A percentile compares a stretch with the other conserved stretches of the same genome.
phyloP scores from a whole-genome alignment of 2,888 invertebrate genomes.

The Priocnemis perturbator region DNA sequence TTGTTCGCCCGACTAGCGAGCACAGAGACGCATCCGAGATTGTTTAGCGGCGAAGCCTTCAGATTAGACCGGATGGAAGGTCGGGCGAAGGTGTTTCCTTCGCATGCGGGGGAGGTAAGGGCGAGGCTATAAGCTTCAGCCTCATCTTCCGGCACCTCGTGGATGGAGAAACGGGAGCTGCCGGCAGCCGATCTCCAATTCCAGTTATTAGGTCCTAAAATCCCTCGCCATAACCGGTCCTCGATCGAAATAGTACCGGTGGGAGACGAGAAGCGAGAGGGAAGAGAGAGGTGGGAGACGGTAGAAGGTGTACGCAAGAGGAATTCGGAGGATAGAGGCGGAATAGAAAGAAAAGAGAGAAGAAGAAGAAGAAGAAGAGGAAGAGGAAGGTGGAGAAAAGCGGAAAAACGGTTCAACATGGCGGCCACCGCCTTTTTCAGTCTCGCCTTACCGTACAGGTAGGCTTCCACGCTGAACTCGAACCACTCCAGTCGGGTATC shows the following conservation, averaged over 20 bases:
- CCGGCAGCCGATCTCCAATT: constrained; percentile 55
- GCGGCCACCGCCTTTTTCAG: constrained; percentile 33
- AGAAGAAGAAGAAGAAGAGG: neutral
- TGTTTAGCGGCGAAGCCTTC: constrained; percentile 16
- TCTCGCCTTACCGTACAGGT: constrained; percentile 34
- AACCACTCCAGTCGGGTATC: constrained; percentile 29
- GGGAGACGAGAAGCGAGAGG: constrained; percentile 16
- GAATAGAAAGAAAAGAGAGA: neutral
- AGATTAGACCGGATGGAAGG: constrained; percentile 20
- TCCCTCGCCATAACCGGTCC: constrained; percentile 52
- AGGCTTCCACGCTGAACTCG: constrained; percentile 22
- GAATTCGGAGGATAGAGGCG: neutral
- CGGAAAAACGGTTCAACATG: constrained; percentile 26
- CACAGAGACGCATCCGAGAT: constrained; percentile 5
- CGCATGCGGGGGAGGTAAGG: constrained; percentile 17
- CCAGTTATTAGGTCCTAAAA: constrained; percentile 63
- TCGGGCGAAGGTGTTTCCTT: constrained; percentile 20
- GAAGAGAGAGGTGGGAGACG: neutral
- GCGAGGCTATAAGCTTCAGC: constrained; percentile 22
- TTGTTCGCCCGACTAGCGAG: too few species aligned
- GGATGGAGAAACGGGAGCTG: constrained; percentile 29
- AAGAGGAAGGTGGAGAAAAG: neutral
- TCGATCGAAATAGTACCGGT: constrained; percentile 44
- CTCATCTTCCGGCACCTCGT: constrained; percentile 11
- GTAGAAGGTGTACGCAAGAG: neutral